These are phyloP conservation scores for Pachyuromys duprasi DNA, from an alignment of 2,797 vertebrate genomes.

Conservation along the genomic window DNA sequence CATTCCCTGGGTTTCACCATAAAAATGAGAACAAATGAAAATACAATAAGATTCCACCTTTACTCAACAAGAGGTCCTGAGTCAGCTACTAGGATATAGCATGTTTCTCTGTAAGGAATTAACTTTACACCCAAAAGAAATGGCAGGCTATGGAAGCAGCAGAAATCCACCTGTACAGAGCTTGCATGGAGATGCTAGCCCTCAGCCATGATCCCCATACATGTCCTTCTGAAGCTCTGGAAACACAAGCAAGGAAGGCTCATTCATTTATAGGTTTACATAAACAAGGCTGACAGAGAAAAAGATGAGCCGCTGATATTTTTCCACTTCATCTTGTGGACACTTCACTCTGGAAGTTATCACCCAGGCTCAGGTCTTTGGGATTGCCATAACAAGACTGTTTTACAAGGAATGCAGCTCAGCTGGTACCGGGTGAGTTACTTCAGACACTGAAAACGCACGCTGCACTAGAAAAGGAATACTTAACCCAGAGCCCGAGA, in stretches of 20 bases:
- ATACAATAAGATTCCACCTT: background rate
- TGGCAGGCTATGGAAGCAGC: background rate
- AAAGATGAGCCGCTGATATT: constrained; percentile 74
- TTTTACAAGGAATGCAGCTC: constrained; percentile 58
- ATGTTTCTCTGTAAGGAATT: constrained; percentile 57
- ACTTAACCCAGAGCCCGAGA: background rate
- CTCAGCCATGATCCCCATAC: constrained; percentile 26
- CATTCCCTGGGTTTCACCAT: background rate
- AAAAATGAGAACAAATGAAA: background rate
- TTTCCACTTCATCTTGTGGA: constrained; percentile 77
- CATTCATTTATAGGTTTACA: constrained; percentile 71
- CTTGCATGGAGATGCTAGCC: background rate
- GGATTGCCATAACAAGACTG: constrained; percentile 61
- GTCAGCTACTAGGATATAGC: background rate
- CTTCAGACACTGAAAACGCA: constrained; percentile 36
- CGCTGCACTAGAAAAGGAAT: background rate
- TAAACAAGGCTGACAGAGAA: constrained; percentile 80
- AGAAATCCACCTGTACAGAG: constrained; percentile 14
- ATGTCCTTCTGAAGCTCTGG: constrained; percentile 26
- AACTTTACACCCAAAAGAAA: constrained; percentile 10
- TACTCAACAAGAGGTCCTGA: background rate
- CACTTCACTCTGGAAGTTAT: constrained; percentile 76
- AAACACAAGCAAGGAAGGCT: constrained; percentile 59
- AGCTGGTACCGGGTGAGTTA: constrained; percentile 46
- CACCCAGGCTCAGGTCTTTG: constrained; percentile 50